phyloP scores from a whole-genome alignment of 23 tunicate species.

The Pegea sp. region DNA sequence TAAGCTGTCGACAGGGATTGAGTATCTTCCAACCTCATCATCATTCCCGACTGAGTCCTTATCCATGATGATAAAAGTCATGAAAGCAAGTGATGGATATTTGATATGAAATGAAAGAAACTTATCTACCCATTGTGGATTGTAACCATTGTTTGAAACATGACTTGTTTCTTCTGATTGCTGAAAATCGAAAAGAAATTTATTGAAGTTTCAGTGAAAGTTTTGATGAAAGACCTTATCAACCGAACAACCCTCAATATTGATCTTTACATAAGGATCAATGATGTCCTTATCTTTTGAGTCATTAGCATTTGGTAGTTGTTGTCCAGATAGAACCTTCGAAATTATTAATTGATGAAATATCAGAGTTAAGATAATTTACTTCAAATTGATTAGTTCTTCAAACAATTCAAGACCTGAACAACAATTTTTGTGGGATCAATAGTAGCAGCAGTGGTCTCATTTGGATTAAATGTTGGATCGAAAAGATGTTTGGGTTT shows the following conservation, averaged over 20 bases:
- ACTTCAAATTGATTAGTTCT: too few relatives aligned
- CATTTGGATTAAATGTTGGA: conserved; percentile 8
- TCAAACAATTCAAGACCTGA: not conserved
- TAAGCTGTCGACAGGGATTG: not conserved
- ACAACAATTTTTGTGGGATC: conserved; percentile 10
- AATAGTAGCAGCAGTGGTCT: conserved; percentile 5
- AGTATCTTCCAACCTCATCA: conserved; percentile 31
- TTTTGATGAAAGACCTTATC: too few relatives aligned
- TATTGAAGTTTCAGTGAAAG: too few relatives aligned
- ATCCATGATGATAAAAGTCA: conserved; percentile 33
- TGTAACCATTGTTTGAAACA: conserved; percentile 35
- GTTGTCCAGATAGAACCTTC: conserved; percentile 67
- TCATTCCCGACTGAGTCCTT: conserved; percentile 31
- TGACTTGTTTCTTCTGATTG: conserved; percentile 9
- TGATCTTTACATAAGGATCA: conserved; percentile 57
- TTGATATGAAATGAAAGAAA: conserved; percentile 8
- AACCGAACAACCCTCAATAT: conserved; percentile 20
- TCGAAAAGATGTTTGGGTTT: conserved; percentile 44
- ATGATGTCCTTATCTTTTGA: conserved; percentile 36
- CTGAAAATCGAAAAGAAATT: conserved; percentile 4
- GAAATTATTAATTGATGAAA: too few relatives aligned
- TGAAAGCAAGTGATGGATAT: conserved; percentile 25
- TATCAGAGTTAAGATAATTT: too few relatives aligned
- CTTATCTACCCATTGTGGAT: conserved; percentile 33
- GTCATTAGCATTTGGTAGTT: conserved; percentile 56